phyloP scores from a whole-genome alignment of 1,140 invertebrate species.

The Drosophila rufa region DNA sequence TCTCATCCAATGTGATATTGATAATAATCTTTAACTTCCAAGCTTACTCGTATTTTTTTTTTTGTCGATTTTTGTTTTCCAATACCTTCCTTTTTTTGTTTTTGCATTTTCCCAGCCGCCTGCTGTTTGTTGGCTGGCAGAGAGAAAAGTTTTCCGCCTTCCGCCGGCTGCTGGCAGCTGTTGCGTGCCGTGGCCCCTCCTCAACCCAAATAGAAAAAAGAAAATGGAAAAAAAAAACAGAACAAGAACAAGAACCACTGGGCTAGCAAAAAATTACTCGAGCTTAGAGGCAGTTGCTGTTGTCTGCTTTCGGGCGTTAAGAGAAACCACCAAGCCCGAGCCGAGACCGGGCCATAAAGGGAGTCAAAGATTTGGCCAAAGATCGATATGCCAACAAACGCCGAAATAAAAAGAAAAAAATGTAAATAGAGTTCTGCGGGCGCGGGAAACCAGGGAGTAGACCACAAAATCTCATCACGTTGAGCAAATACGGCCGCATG shows the following conservation, averaged over 20 bases:
- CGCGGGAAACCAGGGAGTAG: constrained; percentile 11
- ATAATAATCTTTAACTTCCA: constrained; percentile 36
- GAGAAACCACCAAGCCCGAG: constrained; percentile 29
- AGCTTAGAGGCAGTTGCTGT: constrained; percentile 35
- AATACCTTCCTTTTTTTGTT: constrained; percentile 1
- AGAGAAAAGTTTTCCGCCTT: constrained; percentile 51
- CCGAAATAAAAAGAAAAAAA: constrained; percentile 38
- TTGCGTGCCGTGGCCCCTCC: constrained; percentile 28
- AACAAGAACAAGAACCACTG: constrained; percentile 14
- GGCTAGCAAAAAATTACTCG: constrained; percentile 21
- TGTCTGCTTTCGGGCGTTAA: constrained; percentile 44
- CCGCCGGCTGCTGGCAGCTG: constrained; percentile 49
- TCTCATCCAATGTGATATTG: constrained; percentile 25
- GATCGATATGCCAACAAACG: constrained; percentile 60
- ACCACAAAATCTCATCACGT: constrained; percentile 82
- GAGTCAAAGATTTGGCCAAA: constrained; percentile 58
- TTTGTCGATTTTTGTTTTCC: constrained; percentile 17
- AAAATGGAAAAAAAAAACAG: background rate
- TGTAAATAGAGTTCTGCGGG: constrained; percentile 69
- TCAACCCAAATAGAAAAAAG: background rate
- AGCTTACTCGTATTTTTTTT: constrained; percentile 16
- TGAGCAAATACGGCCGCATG: constrained; percentile 77
- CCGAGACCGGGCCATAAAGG: constrained; percentile 32
- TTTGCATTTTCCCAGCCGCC: constrained; percentile 24
- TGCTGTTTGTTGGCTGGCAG: constrained; percentile 43